Base-by-base conservation (phyloP, 2,113 vertebrate genomes). In the Naja naja region DNA sequence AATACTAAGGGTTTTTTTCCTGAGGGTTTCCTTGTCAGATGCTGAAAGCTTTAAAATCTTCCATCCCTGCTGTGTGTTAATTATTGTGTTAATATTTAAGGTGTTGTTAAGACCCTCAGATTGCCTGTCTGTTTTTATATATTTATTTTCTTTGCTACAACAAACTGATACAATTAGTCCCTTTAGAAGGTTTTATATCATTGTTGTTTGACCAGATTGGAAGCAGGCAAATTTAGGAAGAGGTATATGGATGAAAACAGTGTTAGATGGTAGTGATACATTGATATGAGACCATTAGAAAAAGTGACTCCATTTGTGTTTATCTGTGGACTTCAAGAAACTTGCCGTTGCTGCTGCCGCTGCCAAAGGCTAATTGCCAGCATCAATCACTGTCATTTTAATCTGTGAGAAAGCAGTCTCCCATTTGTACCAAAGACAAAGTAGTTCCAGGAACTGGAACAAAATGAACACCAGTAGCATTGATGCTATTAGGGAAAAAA, bases 381-480 rank as follows among this genome's bases (percentile, higher is more conserved):
- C 89, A 81, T 81, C 53, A 85, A 91, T 94, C 74, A 92, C 45
- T 86, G 81, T 91, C 47, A 69, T 25, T 91, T 86, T 90, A 89
- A 90, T 92, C 90, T 92, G 55, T 87, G 88, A 90, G 88, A 92
- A 94, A 81, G 89, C 81, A 94, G 91, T 53, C 87, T 52, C 18
- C 25, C 74, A 64, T 91, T 34, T 89, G 47, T 69, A n/a, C 74
- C 1, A 20, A 85, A 81, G 55, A 55, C 58, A 64, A 34, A 87
- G 5, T 86, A 74, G 92, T 95, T 96, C 95, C 90, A 85, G 95
- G 96, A 96, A 96, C 25, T 43, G 49, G 93, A 89, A 93, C 94
- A 95, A 91, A 89, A 93, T 89, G 92, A 93, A 93, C 88, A 64
- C 54, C 64, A 89, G 18, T 55, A 18, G 60, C 43, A 58, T 86